These are phyloP conservation scores for Lamprologus speciosus DNA, from an alignment of 2,113 vertebrate genomes.

Conservation along the genomic window DNA sequence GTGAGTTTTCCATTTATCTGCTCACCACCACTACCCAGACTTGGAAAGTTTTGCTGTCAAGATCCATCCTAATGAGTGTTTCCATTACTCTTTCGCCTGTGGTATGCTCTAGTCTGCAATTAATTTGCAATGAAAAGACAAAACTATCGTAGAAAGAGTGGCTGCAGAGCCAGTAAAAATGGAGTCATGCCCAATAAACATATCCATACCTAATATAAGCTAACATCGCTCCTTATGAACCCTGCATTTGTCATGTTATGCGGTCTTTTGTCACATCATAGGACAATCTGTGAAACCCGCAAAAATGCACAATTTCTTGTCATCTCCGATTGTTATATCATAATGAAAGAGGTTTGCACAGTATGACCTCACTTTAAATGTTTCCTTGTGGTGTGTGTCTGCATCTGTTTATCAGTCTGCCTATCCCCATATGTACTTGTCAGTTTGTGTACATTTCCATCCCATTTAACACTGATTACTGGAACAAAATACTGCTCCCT, in stretches of 20 bases:
- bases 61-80: conserved; percentile 31
- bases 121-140: conserved; percentile 33
- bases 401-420: neutral
- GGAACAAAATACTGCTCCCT: neutral
- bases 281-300: neutral
- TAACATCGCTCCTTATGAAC: neutral
- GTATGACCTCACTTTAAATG: neutral
- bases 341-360: neutral
- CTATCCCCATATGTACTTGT: neutral
- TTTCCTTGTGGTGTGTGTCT: neutral
- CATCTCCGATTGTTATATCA: neutral
- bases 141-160: conserved; percentile 2
- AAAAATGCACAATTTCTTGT: neutral
- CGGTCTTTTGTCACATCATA: neutral
- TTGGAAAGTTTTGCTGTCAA: conserved; percentile 37
- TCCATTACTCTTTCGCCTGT: conserved; percentile 43
- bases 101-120: conserved; percentile 11
- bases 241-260: neutral
- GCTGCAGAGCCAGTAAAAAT: neutral
- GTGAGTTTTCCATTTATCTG: conserved; percentile 46
- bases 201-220: neutral
- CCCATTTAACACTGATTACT: neutral
- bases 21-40: conserved; percentile 1
- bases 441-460: conserved; percentile 32
- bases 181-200: neutral